Evolutionary conservation across 1,140 invertebrate genomes (phyloP), one percentile per base, ranked within the genome.

Genomic region (Ectropis grisescens): DNA sequence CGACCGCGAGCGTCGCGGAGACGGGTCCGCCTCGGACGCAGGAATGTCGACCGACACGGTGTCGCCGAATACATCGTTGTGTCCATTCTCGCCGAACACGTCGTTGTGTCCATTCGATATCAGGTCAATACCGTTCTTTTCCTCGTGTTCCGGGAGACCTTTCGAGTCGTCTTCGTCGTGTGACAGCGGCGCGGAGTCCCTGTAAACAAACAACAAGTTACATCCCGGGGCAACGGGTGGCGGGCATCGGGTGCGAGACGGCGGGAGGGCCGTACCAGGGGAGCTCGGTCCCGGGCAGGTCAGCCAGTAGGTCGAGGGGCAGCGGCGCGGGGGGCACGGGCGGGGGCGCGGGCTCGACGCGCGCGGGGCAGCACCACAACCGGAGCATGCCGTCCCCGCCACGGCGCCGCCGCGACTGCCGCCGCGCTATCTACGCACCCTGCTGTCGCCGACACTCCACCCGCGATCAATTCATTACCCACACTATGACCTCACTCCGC

Each of bases 351-450:
- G 64, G 52, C 28, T 67, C 55, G 41, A 58, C 39, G 37, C 37
- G 44, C 37, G 39, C 43, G 22, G 46, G 49, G 37, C 60, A 67
- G 52, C 70, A 79, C 47, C 69, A 79, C n/a, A n/a, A n/a, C 29
- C 74, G 66, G 70, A 76, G 79, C 76, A 72, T 71, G 51, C 60
- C 59, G 59, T 50, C 62, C 55, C 62, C 58, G 57, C 49, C 47
- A 52, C 70, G 70, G 67, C 82, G 65, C 72, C 72, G 39, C 37
- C 55, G 44, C 60, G 56, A 75, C 66, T 72, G 57, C 53, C 81
- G 19, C 43, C 42, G 40, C 45, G 22, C 37, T 33, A 37, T 27
- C 29, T 24, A 36, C 54, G 41, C 47, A 42, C 46, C 49, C 57
- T 54, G 53, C 61, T 58, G 57, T 51, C 58, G 64, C 58, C 58